Evolutionary conservation across 2,888 invertebrate species (phyloP).

Genomic region (Polydrusus tereticollis): DNA sequence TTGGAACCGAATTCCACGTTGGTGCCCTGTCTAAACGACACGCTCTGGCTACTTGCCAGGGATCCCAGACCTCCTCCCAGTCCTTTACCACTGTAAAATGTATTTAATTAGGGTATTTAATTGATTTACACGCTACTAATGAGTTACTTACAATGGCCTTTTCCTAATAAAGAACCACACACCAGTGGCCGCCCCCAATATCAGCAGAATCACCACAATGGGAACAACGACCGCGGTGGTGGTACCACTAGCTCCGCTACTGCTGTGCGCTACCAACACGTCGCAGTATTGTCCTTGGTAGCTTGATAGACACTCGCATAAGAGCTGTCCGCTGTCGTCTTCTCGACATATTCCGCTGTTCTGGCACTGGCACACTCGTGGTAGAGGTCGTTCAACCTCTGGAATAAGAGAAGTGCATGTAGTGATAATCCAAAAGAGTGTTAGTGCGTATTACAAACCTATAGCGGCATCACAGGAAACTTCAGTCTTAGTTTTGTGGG

Average conservation of each 20-base stretch:
- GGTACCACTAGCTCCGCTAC: constrained; percentile 72
- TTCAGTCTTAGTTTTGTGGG: constrained; percentile 70
- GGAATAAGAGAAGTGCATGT: constrained; percentile 54
- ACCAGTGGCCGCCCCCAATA: constrained; percentile 80
- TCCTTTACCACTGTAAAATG: constrained; percentile 79
- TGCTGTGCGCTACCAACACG: constrained; percentile 72
- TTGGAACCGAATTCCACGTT: constrained; percentile 88
- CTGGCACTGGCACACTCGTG: constrained; percentile 85
- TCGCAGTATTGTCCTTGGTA: constrained; percentile 83
- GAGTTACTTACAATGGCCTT: constrained; percentile 82
- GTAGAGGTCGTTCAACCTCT: constrained; percentile 81
- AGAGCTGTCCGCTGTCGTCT: constrained; percentile 69
- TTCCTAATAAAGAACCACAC: constrained; percentile 87
- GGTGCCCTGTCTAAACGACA: constrained; percentile 92
- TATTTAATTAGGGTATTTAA: neutral
- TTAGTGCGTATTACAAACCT: constrained; percentile 31
- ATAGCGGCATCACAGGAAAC: constrained; percentile 84
- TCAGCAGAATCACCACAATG: constrained; percentile 81
- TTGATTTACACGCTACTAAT: no score
- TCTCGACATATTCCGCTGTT: constrained; percentile 87
- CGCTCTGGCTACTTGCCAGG: constrained; percentile 88
- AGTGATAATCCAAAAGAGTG: no score
- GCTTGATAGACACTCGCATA: constrained; percentile 82
- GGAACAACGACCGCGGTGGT: constrained; percentile 85
- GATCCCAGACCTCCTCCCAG: constrained; percentile 76